These are phyloP conservation scores for Hirtodrosophila cameraria DNA, from an alignment of 2,888 invertebrate species.

Conservation along the genomic window DNA sequence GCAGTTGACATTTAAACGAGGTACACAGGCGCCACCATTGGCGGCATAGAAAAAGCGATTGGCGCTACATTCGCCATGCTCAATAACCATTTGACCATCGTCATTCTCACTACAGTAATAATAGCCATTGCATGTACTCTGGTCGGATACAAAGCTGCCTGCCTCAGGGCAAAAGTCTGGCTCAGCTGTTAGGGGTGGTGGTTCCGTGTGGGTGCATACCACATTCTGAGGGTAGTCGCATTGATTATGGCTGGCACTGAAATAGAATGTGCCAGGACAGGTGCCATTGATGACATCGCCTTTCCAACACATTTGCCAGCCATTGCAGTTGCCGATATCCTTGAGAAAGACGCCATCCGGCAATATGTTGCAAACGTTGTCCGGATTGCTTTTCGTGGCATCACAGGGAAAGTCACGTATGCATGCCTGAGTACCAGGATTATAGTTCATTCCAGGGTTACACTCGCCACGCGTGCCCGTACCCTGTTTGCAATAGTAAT, in stretches of 20 bases:
- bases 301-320: constrained; percentile 72
- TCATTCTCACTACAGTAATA: constrained; percentile 65
- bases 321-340: constrained; percentile 59
- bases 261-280: constrained; percentile 73
- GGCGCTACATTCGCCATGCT: constrained; percentile 62
- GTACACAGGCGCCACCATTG: constrained; percentile 72
- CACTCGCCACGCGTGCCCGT: constrained; percentile 64
- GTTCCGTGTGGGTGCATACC: constrained; percentile 42
- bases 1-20: constrained; percentile 66
- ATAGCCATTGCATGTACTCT: constrained; percentile 74
- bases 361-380: constrained; percentile 76
- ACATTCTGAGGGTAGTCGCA: constrained; percentile 72
- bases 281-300: constrained; percentile 55
- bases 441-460: constrained; percentile 64
- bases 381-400: constrained; percentile 60
- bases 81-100: constrained; percentile 40
- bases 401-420: constrained; percentile 67
- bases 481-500: constrained; percentile 77
- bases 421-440: constrained; percentile 67
- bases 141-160: constrained; percentile 74
- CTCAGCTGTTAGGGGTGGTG: constrained; percentile 38
- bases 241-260: constrained; percentile 52
- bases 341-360: constrained; percentile 78
- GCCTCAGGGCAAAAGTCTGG: constrained; percentile 54
- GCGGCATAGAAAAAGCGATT: constrained; percentile 68